Conservation (phyloP, 1,140 invertebrate species). For the Brachionus rotundiformis region DNA sequence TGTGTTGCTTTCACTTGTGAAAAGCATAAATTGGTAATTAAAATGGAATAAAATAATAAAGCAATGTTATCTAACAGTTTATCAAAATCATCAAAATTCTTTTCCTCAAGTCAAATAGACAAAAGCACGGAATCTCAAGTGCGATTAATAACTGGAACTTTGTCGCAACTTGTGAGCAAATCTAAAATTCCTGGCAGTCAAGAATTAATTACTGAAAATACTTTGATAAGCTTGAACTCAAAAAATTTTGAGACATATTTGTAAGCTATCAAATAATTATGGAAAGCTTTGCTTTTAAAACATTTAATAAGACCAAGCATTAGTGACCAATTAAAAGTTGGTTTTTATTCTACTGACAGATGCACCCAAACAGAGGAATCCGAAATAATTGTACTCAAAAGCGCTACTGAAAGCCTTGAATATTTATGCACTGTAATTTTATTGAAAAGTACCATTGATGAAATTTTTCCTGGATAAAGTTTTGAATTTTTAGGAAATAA, state of each 20-base stretch:
- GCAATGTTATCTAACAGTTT: slow-evolving; percentile 21
- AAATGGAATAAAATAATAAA: background rate
- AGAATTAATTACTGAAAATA: slow-evolving; percentile 3
- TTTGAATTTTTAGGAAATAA: slow-evolving; percentile 14
- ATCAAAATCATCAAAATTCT: background rate
- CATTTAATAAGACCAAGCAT: slow-evolving; percentile 56
- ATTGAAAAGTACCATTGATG: background rate
- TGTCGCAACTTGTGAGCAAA: background rate
- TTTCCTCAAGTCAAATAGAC: background rate
- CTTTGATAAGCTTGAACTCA: background rate
- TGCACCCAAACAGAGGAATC: slow-evolving; percentile 60
- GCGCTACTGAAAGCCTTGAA: slow-evolving; percentile 61
- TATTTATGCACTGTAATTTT: slow-evolving; percentile 57
- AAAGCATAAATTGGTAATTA: background rate
- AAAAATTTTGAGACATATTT: slow-evolving; percentile 5
- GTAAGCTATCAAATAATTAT: background rate
- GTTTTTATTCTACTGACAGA: slow-evolving; percentile 61
- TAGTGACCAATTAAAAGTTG: slow-evolving; percentile 61
- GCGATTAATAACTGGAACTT: background rate
- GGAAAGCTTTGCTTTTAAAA: background rate
- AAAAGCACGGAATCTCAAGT: background rate
- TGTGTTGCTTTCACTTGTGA: background rate
- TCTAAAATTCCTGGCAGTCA: slow-evolving; percentile 1
- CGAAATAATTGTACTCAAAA: slow-evolving; percentile 62
- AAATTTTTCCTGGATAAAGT: slow-evolving; percentile 2